These are phyloP conservation scores for Endomychus coccineus DNA, from an alignment of 2,888 invertebrate species.

Conservation along the genomic window DNA sequence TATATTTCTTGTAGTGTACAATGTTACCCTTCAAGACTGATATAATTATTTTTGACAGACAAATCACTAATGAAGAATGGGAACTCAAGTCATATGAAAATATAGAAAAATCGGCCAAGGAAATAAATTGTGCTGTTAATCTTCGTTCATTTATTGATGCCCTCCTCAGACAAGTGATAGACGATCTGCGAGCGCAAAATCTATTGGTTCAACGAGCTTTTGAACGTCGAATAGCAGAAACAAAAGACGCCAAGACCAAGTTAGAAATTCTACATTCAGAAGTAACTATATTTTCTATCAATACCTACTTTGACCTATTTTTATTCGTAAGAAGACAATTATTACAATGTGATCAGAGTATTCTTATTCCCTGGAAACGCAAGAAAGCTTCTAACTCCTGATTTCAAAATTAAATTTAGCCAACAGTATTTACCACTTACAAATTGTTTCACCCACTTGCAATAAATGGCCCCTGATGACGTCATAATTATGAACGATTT, in stretches of 20 bases:
- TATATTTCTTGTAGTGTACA: too few species aligned
- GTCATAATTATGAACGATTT: too few species aligned
- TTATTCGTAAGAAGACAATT: too few species aligned
- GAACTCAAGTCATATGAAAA: slow-evolving; percentile 62
- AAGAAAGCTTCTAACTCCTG: too few species aligned
- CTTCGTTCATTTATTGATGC: slow-evolving; percentile 73
- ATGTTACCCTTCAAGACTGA: neutral
- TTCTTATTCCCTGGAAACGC: too few species aligned
- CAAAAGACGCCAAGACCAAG: slow-evolving; percentile 68
- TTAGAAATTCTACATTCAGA: slow-evolving; percentile 78
- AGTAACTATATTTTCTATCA: slow-evolving; percentile 41
- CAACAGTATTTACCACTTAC: too few species aligned
- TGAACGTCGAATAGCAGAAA: slow-evolving; percentile 65
- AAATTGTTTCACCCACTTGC: too few species aligned
- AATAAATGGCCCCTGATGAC: too few species aligned
- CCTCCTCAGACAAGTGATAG: slow-evolving; percentile 70
- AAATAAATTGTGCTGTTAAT: slow-evolving; percentile 63
- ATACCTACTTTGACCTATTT: too few species aligned
- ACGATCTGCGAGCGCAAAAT: slow-evolving; percentile 71
- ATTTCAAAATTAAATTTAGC: too few species aligned
- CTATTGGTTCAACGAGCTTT: slow-evolving; percentile 73
- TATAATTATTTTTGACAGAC: slow-evolving; percentile 23
- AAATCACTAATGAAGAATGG: slow-evolving; percentile 63
- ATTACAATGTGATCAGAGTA: too few species aligned
- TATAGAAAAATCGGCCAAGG: slow-evolving; percentile 62